Conservation (phyloP, 2,888 invertebrate genomes). For the Pedicia rivosa region DNA sequence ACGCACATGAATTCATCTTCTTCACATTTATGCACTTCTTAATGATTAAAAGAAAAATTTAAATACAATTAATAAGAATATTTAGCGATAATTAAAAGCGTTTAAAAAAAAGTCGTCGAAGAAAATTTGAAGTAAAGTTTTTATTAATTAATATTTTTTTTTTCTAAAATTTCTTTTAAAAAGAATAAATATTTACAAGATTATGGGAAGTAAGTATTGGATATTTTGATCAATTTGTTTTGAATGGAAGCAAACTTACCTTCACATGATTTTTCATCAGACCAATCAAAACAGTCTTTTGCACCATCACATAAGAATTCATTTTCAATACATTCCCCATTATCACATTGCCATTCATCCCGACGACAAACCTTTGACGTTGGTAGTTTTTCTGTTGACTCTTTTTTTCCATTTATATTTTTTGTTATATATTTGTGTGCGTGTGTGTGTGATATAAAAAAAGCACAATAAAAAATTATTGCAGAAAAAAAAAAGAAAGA, state of each 20-base stretch:
- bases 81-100: too few species aligned
- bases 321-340: constrained; percentile 42
- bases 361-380: constrained; percentile 28
- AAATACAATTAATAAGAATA: too few species aligned
- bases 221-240: too few species aligned
- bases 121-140: constrained; percentile 1
- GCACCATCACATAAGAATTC: constrained; percentile 38
- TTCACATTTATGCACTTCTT: constrained; percentile 20
- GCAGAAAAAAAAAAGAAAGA: too few species aligned
- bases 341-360: constrained; percentile 44
- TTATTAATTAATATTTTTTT: too few species aligned
- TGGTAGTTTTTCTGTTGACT: constrained; percentile 7
- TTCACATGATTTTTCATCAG: constrained; percentile 34
- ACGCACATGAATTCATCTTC: constrained; percentile 37
- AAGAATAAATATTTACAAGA: neutral
- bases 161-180: neutral
- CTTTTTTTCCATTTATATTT: constrained; percentile 8
- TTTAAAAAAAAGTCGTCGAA: neutral
- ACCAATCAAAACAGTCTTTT: constrained; percentile 41
- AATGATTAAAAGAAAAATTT: neutral
- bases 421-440: too few species aligned
- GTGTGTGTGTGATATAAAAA: too few species aligned
- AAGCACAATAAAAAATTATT: too few species aligned
- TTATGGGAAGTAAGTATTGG: too few species aligned
- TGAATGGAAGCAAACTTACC: too few species aligned